These are phyloP conservation scores for Rhingia rostrata DNA, from an alignment of 2,888 invertebrate species.

Conservation along the genomic window DNA sequence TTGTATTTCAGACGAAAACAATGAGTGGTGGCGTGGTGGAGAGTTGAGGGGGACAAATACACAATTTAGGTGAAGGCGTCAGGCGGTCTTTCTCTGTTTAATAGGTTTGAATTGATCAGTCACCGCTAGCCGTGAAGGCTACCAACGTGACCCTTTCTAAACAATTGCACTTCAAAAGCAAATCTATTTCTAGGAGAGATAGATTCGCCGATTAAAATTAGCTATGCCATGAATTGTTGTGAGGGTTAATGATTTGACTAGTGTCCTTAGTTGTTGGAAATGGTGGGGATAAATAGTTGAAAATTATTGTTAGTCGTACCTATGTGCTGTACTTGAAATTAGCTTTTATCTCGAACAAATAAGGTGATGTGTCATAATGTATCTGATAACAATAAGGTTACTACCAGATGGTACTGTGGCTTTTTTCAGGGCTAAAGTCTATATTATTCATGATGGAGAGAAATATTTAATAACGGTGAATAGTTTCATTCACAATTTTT, in stretches of 20 bases:
- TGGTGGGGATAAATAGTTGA: neutral
- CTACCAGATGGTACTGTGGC: no score
- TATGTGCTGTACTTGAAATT: no score
- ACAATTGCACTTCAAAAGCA: neutral
- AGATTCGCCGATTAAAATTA: neutral
- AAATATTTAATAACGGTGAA: no score
- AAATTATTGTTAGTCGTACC: no score
- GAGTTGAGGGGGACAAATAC: neutral
- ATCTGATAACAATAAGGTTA: no score
- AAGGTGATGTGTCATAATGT: no score
- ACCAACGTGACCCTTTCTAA: constrained; percentile 38
- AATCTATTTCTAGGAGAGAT: neutral
- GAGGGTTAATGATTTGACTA: neutral
- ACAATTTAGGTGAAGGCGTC: constrained; percentile 55
- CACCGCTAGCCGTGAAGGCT: constrained; percentile 34
- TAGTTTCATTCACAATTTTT: no score
- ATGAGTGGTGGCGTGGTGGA: neutral
- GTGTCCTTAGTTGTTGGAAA: neutral
- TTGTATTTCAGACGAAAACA: no score
- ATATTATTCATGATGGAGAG: no score
- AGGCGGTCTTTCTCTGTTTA: constrained; percentile 3
- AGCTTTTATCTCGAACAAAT: no score
- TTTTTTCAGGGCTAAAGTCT: no score
- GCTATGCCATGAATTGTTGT: neutral
- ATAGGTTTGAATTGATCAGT: constrained; percentile 41